Evolutionary conservation across 2,113 vertebrate genomes (phyloP).

Genomic region (Thalassoma bifasciatum): DNA sequence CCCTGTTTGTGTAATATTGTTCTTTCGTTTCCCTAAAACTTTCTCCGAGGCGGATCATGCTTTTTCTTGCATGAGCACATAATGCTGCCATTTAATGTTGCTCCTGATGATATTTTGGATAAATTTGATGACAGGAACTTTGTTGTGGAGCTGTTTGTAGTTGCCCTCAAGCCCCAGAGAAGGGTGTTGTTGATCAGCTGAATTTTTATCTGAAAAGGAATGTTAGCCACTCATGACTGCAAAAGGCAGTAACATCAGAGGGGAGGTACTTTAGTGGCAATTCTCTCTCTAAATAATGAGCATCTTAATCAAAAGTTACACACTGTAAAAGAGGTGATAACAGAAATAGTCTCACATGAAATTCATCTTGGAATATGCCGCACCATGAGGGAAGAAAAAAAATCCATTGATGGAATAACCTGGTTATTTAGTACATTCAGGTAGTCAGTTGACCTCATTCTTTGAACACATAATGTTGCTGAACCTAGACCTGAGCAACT

Average conservation of each 20-base stretch:
- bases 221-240: background rate
- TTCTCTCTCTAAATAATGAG: too few species aligned
- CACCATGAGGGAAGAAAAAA: too few species aligned
- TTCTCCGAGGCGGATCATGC: background rate
- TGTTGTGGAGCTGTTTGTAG: background rate
- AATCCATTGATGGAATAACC: too few species aligned
- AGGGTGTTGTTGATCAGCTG: background rate
- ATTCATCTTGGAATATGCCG: too few species aligned
- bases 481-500: too few species aligned
- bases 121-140: background rate
- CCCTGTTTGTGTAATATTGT: conserved; percentile 52
- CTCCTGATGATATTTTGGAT: background rate
- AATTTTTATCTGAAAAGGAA: conserved; percentile 3
- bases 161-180: conserved; percentile 3
- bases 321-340: too few species aligned
- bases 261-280: background rate
- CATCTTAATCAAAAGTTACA: too few species aligned
- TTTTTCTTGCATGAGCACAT: background rate
- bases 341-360: too few species aligned
- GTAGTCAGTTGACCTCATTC: too few species aligned
- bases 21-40: conserved; percentile 40
- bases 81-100: background rate
- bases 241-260: background rate
- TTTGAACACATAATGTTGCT: too few species aligned
- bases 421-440: too few species aligned